Evolutionary conservation across 2,888 invertebrate species (phyloP).

Genomic region (Brachypterus glaber): DNA sequence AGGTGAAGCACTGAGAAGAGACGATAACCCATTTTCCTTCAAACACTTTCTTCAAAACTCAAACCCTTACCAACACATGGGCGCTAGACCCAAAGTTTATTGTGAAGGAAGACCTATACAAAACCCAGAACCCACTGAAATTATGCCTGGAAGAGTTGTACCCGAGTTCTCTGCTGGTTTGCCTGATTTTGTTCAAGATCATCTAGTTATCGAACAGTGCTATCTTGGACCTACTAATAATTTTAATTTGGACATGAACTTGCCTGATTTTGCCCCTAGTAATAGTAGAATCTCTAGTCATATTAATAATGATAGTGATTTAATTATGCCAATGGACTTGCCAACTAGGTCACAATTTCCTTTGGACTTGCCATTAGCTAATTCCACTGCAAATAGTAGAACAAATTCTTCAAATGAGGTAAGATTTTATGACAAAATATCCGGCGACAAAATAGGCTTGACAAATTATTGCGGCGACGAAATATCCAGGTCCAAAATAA

Average conservation of each 20-base stretch:
- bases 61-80: slow-evolving; percentile 56
- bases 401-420: slow-evolving; percentile 28
- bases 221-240: slow-evolving; percentile 49
- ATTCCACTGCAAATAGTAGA: slow-evolving; percentile 19
- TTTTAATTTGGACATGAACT: slow-evolving; percentile 50
- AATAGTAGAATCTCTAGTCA: slow-evolving; percentile 17
- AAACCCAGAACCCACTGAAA: slow-evolving; percentile 10
- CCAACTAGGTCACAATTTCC: slow-evolving; percentile 37
- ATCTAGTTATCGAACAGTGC: slow-evolving; percentile 71
- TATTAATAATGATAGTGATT: slow-evolving; percentile 17
- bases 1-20: slow-evolving; percentile 35
- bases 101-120: slow-evolving; percentile 39
- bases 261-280: slow-evolving; percentile 58
- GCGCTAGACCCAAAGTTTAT: slow-evolving; percentile 70
- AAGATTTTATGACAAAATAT: no score
- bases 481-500: no score
- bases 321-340: slow-evolving; percentile 32
- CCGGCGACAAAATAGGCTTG: no score
- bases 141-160: slow-evolving; percentile 33
- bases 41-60: slow-evolving; percentile 71
- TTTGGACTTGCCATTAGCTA: slow-evolving; percentile 35
- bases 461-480: no score
- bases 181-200: slow-evolving; percentile 85
- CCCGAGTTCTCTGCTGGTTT: slow-evolving; percentile 54
- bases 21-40: slow-evolving; percentile 76